Base-by-base conservation (phyloP, 2,797 vertebrate species). In the Denticeps clupeoides region DNA sequence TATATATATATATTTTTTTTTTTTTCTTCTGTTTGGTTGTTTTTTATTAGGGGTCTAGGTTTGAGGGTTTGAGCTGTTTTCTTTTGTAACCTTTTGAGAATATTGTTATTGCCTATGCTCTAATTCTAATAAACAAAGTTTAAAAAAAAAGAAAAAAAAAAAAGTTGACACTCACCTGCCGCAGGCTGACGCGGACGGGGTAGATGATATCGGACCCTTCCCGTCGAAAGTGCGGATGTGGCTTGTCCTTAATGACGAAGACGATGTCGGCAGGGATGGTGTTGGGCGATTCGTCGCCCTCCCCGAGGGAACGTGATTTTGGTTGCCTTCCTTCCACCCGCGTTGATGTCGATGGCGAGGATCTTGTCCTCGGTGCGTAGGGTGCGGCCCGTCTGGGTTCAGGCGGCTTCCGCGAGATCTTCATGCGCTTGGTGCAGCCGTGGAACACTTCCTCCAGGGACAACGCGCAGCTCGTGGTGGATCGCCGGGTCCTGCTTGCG, bases 251-350 rank as follows among this genome's bases (percentile, higher is more conserved):
- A 74, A 99, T 95, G 71, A 99, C 81, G 56, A 99, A 99, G 65
- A 99, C 89, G 59, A 99, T 93, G 69, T 99, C 95, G 31, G 93
- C 95, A 37, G 95, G 93, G 66, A 98, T 98, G 55, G 87, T 89
- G 56, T 68, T 87, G 27, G 87, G 78, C 2, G 88, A 87, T 82
- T 97, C 95, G 60, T 99, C 95, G 0, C 94, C 92, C 76, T 99
- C 93, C 42, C 90, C 84, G 0, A n/a, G n/a, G n/a, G n/a, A n/a
- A n/a, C n/a, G n/a, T n/a, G n/a, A n/a, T n/a, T n/a, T n/a, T n/a
- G n/a, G n/a, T n/a, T 99, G 48, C 95, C 95, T 68, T 99, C 95
- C 59, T 98, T 99, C 95, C 95, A 99, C 1, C 95, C 95, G 41
- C 87, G 86, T 70, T 98, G 64, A 99, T 97, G 76, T 99, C 93